Base-by-base conservation (phyloP, 1,140 invertebrate genomes). In the Aphis craccivora region DNA sequence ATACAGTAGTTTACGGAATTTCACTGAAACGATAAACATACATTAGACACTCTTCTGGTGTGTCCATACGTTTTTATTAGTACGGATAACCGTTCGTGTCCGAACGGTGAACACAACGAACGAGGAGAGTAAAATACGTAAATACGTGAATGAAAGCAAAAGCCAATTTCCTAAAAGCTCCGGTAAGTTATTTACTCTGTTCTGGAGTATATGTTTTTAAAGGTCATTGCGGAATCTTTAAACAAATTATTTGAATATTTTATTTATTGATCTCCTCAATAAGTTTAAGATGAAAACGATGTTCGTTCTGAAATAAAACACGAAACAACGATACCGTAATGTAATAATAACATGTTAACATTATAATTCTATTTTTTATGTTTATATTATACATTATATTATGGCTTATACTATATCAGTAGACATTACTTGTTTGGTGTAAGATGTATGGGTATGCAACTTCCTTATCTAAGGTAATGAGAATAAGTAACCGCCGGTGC, bases 161-260 rank as follows among this genome's bases (percentile, higher is more conserved):
- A 87, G 14, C 25, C 43, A 87, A 87, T 87, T 87, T 45, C 43
- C 84, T 87, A 87, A 87, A 87, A 87, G 84, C 84, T 14, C 18
- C 43, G 18, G 14, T 1, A 45, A 86, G 43, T 86, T 18, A 18
- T 45, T 18, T 30, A 22, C 40, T n/a, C n/a, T 45, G 40, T 84
- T 23, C 25, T 3, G 8, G 40, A 86, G 40, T 9, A 11, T 45
- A 45, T 45, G 45, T 14, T 25, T 45, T 45, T 0, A 25, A 40
- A 23, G 40, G 43, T n/a, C 43, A 14, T 23, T 9, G 25, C 43
- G 83, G 25, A 84, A 45, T 87, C 25, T 87, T 87, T 45, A 87
- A 45, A 87, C 43, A 87, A 87, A 87, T 87, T 7, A 30, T 87
- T 87, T 48, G 84, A 25, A 87, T 86, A 86, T 86, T 86, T 86